phyloP scores from a whole-genome alignment of 2,888 invertebrate genomes.

The Agrotis clavis region DNA sequence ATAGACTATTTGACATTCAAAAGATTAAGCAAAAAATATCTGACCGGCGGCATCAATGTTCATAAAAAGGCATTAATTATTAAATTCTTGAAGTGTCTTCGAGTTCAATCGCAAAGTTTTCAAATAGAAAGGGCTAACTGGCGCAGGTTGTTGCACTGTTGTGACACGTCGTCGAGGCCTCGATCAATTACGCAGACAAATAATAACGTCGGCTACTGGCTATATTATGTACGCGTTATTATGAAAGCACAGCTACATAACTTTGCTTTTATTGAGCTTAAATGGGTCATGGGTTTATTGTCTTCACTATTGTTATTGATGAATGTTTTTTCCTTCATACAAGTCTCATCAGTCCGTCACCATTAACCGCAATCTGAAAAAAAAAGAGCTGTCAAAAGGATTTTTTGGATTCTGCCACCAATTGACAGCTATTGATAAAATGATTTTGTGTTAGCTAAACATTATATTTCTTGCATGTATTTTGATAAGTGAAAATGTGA shows the following conservation, averaged over 20 bases:
- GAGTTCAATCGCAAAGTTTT: conserved; percentile 13
- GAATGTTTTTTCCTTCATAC: background rate
- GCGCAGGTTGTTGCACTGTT: conserved; percentile 58
- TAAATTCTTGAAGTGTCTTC: background rate
- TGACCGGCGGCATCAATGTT: background rate
- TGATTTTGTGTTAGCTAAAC: background rate
- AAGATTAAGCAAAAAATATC: background rate
- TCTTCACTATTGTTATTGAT: background rate
- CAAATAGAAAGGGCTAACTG: conserved; percentile 48
- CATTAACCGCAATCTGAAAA: conserved; percentile 13
- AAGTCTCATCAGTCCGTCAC: background rate
- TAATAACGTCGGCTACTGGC: conserved; percentile 27
- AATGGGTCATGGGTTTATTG: conserved; percentile 11
- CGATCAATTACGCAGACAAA: conserved; percentile 44
- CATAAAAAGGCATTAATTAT: background rate
- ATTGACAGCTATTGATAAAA: conserved; percentile 3
- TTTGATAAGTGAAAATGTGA: conserved; percentile 60
- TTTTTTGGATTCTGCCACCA: background rate
- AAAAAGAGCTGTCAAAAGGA: background rate
- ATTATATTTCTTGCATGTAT: conserved; percentile 15
- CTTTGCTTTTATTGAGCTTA: conserved; percentile 14
- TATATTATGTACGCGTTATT: conserved; percentile 11
- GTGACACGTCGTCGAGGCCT: conserved; percentile 41
- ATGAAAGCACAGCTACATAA: conserved; percentile 40
- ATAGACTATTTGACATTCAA: background rate